Evolutionary conservation across 1,140 invertebrate genomes (phyloP).

Genomic region (Danaus plexippus): DNA sequence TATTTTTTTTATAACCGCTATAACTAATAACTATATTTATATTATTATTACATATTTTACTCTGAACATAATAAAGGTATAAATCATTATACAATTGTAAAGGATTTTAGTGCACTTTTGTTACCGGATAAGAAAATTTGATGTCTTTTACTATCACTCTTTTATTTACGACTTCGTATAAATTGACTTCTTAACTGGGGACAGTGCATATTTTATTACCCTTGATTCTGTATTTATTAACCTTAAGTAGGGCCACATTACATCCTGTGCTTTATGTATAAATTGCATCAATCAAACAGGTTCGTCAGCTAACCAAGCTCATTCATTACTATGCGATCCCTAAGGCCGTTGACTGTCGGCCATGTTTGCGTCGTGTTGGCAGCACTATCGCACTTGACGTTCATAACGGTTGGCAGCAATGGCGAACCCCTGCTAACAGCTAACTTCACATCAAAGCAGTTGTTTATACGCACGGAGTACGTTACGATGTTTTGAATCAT

Average conservation of each 20-base stretch:
- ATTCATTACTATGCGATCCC: slow-evolving; percentile 30
- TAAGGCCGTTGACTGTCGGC: slow-evolving; percentile 53
- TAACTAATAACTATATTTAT: no score
- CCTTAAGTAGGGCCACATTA: slow-evolving; percentile 11
- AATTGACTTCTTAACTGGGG: slow-evolving; percentile 6
- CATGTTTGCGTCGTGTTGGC: slow-evolving; percentile 38
- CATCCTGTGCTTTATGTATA: slow-evolving; percentile 22
- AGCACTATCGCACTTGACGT: slow-evolving; percentile 16
- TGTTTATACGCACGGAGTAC: slow-evolving; percentile 44
- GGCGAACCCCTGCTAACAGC: slow-evolving; percentile 33
- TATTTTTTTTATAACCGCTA: no score
- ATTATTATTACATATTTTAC: no score
- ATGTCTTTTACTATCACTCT: no score
- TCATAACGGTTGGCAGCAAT: slow-evolving; percentile 35
- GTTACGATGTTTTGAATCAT: slow-evolving; percentile 54
- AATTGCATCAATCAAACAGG: slow-evolving; percentile 36
- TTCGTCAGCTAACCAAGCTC: slow-evolving; percentile 31
- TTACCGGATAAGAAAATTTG: no score
- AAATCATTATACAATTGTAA: slow-evolving; percentile 3
- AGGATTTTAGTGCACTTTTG: no score
- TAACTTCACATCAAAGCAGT: slow-evolving; percentile 48
- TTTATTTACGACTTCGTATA: no score
- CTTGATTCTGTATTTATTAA: slow-evolving; percentile 11
- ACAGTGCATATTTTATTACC: slow-evolving; percentile 15
- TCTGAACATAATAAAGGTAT: no score